Evolutionary conservation across 2,113 vertebrate species (phyloP).

Genomic region (Dendropsophus ebraccatus): DNA sequence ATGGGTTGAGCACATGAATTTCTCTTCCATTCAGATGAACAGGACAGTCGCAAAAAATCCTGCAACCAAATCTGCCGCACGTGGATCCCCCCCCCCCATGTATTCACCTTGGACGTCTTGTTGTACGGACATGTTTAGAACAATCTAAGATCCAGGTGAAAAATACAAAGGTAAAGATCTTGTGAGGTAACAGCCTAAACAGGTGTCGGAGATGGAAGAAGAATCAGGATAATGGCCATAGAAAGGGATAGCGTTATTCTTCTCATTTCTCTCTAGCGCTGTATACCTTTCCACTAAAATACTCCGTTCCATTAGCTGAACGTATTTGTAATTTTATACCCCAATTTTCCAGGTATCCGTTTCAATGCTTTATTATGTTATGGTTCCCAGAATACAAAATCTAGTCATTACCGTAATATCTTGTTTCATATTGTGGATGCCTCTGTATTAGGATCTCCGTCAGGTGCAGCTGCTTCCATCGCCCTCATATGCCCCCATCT

Average conservation of each 20-base stretch:
- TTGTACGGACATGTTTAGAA: background rate
- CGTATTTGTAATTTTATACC: conserved; percentile 53
- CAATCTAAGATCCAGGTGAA: background rate
- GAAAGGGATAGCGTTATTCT: conserved; percentile 24
- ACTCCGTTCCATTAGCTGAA: conserved; percentile 1
- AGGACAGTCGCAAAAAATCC: no score
- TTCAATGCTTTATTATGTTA: conserved; percentile 11
- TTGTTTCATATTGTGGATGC: conserved; percentile 40
- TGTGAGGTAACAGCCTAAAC: background rate
- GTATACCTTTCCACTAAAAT: conserved; percentile 39
- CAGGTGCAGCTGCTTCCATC: conserved; percentile 38
- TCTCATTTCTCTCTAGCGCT: background rate
- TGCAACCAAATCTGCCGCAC: no score
- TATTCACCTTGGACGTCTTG: background rate
- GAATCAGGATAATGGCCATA: background rate
- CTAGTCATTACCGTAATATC: conserved; percentile 16
- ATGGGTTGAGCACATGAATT: no score
- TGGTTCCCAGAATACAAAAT: background rate
- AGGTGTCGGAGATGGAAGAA: conserved; percentile 1
- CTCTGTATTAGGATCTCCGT: background rate
- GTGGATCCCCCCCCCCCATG: background rate
- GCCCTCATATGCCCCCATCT: conserved; percentile 17
- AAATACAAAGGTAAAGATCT: conserved; percentile 16
- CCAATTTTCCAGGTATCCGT: conserved; percentile 12
- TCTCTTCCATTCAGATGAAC: no score